Evolutionary conservation across 2,113 vertebrate genomes (phyloP).

Genomic region (Camelus dromedarius): DNA sequence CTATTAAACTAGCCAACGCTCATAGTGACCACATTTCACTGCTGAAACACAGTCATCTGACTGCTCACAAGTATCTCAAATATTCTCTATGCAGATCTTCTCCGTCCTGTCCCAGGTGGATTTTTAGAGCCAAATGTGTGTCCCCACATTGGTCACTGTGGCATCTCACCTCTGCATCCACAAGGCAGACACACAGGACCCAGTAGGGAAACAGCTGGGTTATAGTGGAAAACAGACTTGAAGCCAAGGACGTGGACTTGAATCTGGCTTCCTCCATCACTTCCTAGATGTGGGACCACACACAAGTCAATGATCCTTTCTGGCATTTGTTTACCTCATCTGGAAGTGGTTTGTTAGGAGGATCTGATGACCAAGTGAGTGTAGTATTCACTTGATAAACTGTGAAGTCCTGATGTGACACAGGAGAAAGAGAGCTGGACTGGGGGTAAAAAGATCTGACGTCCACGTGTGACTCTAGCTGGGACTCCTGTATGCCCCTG

Average conservation of each 20-base stretch:
- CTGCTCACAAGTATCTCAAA: neutral
- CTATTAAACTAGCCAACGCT: neutral
- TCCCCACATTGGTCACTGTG: neutral
- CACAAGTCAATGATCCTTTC: neutral
- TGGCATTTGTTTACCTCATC: neutral
- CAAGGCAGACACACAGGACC: neutral
- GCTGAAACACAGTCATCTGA: neutral
- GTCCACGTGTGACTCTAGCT: neutral
- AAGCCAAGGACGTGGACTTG: neutral
- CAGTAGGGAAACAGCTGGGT: neutral
- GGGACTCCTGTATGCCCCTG: neutral
- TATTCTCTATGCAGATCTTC: neutral
- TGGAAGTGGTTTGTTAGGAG: neutral
- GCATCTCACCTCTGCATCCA: neutral
- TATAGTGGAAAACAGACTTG: neutral
- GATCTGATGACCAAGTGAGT: neutral
- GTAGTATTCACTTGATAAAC: neutral
- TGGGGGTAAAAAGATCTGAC: neutral
- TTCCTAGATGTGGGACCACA: neutral
- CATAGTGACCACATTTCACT: neutral
- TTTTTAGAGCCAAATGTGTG: conserved; percentile 14
- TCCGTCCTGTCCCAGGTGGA: neutral
- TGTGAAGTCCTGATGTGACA: neutral
- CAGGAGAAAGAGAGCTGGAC: neutral
- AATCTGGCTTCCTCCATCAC: neutral